Conservation (phyloP, 2,113 vertebrate species). For the Leucosticte australis region DNA sequence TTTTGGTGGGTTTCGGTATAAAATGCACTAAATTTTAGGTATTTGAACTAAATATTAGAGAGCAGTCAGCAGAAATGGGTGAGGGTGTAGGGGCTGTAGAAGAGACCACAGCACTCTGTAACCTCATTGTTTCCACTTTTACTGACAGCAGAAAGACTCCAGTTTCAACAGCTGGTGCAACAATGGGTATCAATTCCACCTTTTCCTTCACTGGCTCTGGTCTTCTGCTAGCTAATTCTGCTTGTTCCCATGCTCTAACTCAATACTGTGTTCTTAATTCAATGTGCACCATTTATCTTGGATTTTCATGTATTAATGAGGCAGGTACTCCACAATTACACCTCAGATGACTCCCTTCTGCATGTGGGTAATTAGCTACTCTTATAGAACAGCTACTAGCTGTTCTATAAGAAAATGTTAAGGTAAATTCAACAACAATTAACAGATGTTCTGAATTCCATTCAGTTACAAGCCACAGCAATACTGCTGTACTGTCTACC, state of each 20-base stretch:
- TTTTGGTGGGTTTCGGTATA: background rate
- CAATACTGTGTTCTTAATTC: background rate
- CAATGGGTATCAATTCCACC: background rate
- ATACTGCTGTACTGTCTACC: background rate
- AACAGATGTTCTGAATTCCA: background rate
- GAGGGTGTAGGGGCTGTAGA: rapidly evolving
- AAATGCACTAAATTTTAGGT: background rate
- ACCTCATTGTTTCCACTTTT: background rate
- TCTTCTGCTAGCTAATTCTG: background rate
- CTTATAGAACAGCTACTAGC: too few relatives aligned
- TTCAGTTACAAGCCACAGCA: background rate
- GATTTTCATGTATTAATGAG: background rate
- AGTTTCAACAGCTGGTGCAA: background rate
- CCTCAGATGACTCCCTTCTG: background rate
- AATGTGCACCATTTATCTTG: background rate
- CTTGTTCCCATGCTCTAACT: background rate
- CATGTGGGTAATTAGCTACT: background rate
- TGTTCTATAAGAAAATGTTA: background rate
- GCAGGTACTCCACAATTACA: background rate
- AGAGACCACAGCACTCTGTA: background rate
- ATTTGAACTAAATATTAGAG: background rate
- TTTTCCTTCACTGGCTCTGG: background rate
- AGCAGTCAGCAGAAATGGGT: rapidly evolving
- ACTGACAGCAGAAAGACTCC: background rate
- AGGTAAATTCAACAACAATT: background rate